Evolutionary conservation across 2,797 vertebrate species (phyloP).

Genomic region (Hoplostethus mediterraneus): DNA sequence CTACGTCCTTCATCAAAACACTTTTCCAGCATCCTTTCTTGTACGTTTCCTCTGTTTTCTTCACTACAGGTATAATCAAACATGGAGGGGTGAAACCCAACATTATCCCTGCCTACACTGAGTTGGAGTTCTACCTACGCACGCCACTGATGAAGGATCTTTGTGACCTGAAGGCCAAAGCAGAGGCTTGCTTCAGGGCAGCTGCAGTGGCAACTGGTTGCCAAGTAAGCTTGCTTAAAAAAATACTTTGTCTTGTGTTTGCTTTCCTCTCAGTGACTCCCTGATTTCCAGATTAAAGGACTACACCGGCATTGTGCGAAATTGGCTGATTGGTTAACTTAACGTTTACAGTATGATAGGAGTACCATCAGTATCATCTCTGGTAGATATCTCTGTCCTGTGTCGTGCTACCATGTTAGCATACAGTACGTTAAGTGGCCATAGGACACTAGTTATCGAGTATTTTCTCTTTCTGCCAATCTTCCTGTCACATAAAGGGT

Average conservation of each 20-base stretch:
- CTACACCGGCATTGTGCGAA: too few species aligned
- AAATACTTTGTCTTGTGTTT: not conserved
- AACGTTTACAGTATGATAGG: too few species aligned
- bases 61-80: conserved; percentile 89
- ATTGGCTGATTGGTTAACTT: too few species aligned
- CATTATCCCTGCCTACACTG: conserved; percentile 91
- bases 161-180: conserved; percentile 85
- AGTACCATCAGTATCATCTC: too few species aligned
- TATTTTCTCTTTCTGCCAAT: too few species aligned
- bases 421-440: too few species aligned
- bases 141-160: conserved; percentile 87
- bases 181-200: conserved; percentile 90
- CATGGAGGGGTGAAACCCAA: conserved; percentile 91
- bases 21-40: not conserved
- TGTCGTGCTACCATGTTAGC: too few species aligned
- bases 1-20: not conserved
- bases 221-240: conserved; percentile 81
- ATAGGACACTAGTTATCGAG: too few species aligned
- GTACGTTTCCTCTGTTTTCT: conserved; percentile 1
- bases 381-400: too few species aligned
- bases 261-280: not conserved
- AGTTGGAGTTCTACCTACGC: conserved; percentile 89
- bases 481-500: too few species aligned
- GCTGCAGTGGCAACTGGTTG: conserved; percentile 91
- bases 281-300: not conserved